These are phyloP conservation scores for Leptinotarsa texana DNA, from an alignment of 1,140 invertebrate species.

Conservation along the genomic window DNA sequence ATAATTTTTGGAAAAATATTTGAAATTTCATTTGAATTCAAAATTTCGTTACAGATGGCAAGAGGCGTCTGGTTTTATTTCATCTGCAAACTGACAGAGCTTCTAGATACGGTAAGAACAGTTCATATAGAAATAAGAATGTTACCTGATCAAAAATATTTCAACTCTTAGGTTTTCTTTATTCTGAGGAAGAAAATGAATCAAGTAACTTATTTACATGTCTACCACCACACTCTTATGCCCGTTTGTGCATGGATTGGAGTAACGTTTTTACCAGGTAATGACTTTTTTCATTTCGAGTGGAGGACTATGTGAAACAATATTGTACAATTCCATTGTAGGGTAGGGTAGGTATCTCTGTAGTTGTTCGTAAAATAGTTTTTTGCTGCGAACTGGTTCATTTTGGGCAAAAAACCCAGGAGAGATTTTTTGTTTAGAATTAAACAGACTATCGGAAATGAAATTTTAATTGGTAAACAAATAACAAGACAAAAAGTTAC, in stretches of 20 bases:
- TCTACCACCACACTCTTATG: constrained; percentile 76
- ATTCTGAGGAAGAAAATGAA: constrained; percentile 77
- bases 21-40: too few species aligned
- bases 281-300: not conserved
- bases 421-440: not conserved
- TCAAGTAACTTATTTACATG: constrained; percentile 76
- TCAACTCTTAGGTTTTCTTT: constrained; percentile 70
- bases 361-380: too few species aligned
- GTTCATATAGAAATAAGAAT: not conserved
- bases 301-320: not conserved
- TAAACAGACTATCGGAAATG: not conserved
- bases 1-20: too few species aligned
- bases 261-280: constrained; percentile 73
- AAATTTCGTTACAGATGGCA: constrained; percentile 60
- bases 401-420: too few species aligned
- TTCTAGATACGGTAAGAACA: constrained; percentile 66
- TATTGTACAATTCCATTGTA: not conserved
- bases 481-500: too few species aligned
- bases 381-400: too few species aligned
- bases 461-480: too few species aligned
- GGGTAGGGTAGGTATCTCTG: too few species aligned
- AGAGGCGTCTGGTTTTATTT: constrained; percentile 68
- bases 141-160: not conserved
- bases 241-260: constrained; percentile 82
- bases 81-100: constrained; percentile 65